Conservation (phyloP, 2,113 vertebrate species). For the Corydoras sp. region DNA sequence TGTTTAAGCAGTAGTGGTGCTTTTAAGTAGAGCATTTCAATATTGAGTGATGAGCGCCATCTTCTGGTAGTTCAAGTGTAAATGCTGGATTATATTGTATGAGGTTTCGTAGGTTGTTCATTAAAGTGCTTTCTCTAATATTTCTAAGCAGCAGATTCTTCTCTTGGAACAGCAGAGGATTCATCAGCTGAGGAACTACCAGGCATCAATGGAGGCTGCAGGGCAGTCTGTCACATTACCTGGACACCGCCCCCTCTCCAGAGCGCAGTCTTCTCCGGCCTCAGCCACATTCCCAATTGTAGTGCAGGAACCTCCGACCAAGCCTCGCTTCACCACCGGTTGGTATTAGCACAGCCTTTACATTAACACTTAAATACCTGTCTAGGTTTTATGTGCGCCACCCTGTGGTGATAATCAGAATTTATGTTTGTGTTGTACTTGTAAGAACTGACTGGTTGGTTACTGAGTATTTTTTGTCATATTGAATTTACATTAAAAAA, state of each 20-base stretch:
- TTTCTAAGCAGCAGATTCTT: conserved; percentile 78
- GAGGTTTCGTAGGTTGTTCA: background rate
- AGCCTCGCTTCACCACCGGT: conserved; percentile 95
- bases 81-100: background rate
- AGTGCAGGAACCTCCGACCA: conserved; percentile 78
- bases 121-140: background rate
- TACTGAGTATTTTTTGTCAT: too few species aligned
- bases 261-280: conserved; percentile 91
- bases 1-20: too few species aligned
- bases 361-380: background rate
- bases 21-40: background rate
- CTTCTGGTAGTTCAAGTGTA: conserved; percentile 28
- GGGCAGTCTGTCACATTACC: conserved; percentile 78
- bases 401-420: background rate
- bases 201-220: conserved; percentile 87
- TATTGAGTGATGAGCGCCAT: conserved; percentile 27
- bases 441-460: too few species aligned
- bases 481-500: too few species aligned
- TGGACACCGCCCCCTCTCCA: conserved; percentile 85
- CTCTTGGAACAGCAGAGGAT: conserved; percentile 93
- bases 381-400: background rate
- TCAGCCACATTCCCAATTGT: conserved; percentile 87
- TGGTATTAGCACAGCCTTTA: background rate
- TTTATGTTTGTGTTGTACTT: background rate
- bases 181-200: conserved; percentile 92